Conservation (phyloP, 1,140 invertebrate species). For the Pseudobourletiella spinata region DNA sequence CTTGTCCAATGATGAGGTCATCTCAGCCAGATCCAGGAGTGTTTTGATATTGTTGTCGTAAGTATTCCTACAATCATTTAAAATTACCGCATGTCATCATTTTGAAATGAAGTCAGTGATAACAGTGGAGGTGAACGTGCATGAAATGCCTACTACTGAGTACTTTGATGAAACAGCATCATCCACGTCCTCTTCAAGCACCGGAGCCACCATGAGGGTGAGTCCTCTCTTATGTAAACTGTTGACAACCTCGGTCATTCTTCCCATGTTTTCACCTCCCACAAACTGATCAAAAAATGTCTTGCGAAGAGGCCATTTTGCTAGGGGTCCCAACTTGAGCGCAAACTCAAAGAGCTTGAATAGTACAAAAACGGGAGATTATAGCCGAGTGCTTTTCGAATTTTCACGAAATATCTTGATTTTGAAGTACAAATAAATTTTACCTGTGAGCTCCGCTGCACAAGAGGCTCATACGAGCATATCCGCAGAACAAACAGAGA, state of each 20-base stretch:
- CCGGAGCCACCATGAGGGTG: conserved; percentile 41
- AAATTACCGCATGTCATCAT: no score
- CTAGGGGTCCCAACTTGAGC: conserved; percentile 33
- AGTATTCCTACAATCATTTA: conserved; percentile 27
- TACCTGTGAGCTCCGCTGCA: conserved; percentile 38
- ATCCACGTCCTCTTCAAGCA: conserved; percentile 41
- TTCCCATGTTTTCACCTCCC: conserved; percentile 37
- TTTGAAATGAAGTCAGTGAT: no score
- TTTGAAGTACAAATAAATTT: no score
- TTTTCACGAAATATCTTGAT: no score
- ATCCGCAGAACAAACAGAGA: conserved; percentile 37
- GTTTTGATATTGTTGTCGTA: conserved; percentile 38
- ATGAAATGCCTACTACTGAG: no score
- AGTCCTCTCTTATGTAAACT: conserved; percentile 36
- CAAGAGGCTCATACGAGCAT: conserved; percentile 38
- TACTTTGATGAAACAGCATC: conserved; percentile 31
- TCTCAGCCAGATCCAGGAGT: conserved; percentile 33
- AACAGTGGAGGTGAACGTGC: no score
- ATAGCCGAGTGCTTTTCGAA: no score
- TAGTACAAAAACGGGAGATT: no score
- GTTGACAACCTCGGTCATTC: conserved; percentile 34
- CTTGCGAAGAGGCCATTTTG: conserved; percentile 31
- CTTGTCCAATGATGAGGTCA: conserved; percentile 31
- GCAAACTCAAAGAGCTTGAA: conserved; percentile 36
- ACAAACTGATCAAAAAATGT: conserved; percentile 41